Percentiles rank a stretch among this genome's conserved stretches.
phyloP scores from a whole-genome alignment of 2,113 vertebrate genomes.

The Monarcha castaneiventris region DNA sequence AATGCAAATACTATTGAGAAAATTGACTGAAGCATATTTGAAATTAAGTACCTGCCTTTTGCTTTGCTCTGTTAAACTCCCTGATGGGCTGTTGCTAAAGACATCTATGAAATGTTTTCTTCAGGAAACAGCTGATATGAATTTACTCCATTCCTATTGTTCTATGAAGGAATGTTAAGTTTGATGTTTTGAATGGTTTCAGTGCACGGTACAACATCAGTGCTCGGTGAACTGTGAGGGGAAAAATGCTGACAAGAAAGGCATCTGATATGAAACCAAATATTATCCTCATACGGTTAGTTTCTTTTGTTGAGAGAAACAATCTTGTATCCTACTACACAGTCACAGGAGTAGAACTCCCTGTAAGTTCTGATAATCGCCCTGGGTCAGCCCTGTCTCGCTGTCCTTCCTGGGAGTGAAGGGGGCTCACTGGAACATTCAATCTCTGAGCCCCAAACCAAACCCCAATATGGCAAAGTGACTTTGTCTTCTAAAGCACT shows the following conservation, averaged over 20 bases:
- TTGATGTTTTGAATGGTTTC: neutral
- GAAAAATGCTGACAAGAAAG: neutral
- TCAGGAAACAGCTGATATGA: neutral
- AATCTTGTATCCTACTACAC: neutral
- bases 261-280: neutral
- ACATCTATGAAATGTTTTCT: neutral
- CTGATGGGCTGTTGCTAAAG: neutral
- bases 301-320: neutral
- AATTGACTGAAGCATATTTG: neutral
- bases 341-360: neutral
- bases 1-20: neutral
- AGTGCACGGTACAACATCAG: neutral
- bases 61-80: neutral
- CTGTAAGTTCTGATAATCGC: neutral
- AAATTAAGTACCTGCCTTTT: neutral
- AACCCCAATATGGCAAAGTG: neutral
- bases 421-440: neutral
- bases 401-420: neutral
- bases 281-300: neutral
- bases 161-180: neutral
- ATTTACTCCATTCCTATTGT: neutral
- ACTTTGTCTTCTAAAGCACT: neutral
- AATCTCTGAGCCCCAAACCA: neutral
- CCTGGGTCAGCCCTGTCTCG: neutral
- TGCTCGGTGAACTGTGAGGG: neutral